Base-by-base conservation (phyloP, 2,113 vertebrate genomes). In the Macrotus californicus region DNA sequence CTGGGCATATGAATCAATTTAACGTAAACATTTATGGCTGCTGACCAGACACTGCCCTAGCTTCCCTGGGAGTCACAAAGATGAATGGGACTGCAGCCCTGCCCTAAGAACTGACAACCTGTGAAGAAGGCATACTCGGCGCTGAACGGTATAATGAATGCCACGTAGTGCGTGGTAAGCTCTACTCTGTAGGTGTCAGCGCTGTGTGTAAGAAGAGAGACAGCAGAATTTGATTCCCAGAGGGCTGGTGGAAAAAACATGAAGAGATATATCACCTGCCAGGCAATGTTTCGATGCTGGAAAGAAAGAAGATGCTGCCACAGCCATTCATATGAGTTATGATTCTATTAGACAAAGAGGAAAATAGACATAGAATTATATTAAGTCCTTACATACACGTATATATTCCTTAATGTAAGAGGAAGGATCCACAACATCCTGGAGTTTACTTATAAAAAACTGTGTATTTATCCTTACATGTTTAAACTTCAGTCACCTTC, bases 311-410 rank as follows among this genome's bases (percentile, higher is more conserved):
- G 54, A 52, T 61, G 66, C 56, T 19, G 39, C 8, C 1, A 10
- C 50, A 75, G 84, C 72, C 73, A n/a, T n/a, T n/a, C n/a, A n/a
- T n/a, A n/a, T n/a, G 7, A 75, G 5, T 89, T 94, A 79, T 39
- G 36, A 89, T 48, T 76, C 43, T 48, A 69, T 36, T 31, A 85
- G 19, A 22, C 43, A 31, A 85, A 88, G 48, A 86, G 50, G 9
- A 12, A 43, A 64, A 43, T 1, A 80, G 72, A 72, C 34, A 24
- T 34, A 66, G 22, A 87, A 56, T 41, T 39, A 21, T 16, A 54
- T 87, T 72, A 54, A 80, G 73, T 64, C 36, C 46, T 66, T 70
- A 50, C 12, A 87, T n/a, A 48, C 19, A 69, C 0, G 0, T 34
- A 69, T 56, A 70, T 31, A 59, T 11, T 59, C 56, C 56, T 59